phyloP scores from a whole-genome alignment of 30 jellyfish, hydroid and myxozoan species.

The Hydra vulgaris region DNA sequence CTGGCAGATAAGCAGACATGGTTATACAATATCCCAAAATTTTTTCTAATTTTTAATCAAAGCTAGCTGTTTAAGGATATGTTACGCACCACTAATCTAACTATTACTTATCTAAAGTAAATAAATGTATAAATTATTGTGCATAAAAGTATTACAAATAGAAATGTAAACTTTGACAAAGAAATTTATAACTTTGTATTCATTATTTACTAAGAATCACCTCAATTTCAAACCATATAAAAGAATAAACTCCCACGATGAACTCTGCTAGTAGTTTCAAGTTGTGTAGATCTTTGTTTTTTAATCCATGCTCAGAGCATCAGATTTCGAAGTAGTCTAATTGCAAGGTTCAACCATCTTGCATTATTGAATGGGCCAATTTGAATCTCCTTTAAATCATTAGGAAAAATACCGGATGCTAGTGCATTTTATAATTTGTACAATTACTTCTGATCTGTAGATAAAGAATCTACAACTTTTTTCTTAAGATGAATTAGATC shows the following conservation, averaged over 20 bases:
- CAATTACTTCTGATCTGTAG: not conserved
- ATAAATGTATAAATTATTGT: no score
- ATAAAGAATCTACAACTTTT: not conserved
- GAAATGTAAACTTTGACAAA: no score
- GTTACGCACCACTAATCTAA: not conserved
- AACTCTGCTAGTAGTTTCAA: not conserved
- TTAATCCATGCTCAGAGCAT: not conserved
- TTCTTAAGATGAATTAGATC: not conserved
- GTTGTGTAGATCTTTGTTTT: not conserved
- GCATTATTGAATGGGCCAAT: not conserved
- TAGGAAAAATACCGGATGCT: not conserved
- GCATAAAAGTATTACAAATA: not conserved
- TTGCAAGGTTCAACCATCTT: not conserved
- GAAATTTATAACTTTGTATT: not conserved
- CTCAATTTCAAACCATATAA: not conserved
- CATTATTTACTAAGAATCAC: not conserved
- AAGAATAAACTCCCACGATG: no score
- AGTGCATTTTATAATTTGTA: not conserved
- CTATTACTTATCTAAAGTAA: not conserved
- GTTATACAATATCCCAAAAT: not conserved
- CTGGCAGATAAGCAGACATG: not conserved
- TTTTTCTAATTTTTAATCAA: not conserved
- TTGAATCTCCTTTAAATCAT: not conserved
- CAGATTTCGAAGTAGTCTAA: not conserved
- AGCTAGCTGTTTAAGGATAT: not conserved